Percentiles rank a stretch among this genome's conserved stretches.
Conservation (phyloP, 1,140 invertebrate species). For the Paralvinella palmiformis region DNA sequence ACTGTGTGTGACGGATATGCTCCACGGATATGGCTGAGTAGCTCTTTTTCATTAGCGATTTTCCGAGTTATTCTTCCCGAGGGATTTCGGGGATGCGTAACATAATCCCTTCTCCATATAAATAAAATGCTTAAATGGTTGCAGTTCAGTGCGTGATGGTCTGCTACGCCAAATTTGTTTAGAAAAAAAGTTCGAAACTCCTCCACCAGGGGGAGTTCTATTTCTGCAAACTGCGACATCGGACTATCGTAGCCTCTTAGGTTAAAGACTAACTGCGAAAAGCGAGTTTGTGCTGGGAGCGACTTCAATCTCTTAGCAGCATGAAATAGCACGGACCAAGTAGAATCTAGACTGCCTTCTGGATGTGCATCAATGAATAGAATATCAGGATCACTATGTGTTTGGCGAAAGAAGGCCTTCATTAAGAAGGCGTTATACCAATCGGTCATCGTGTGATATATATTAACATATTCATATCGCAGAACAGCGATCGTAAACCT, state of each 20-base stretch:
- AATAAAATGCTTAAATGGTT: slow-evolving; percentile 28
- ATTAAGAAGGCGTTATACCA: slow-evolving; percentile 41
- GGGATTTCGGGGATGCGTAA: slow-evolving; percentile 37
- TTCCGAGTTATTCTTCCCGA: slow-evolving; percentile 31
- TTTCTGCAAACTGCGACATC: slow-evolving; percentile 25
- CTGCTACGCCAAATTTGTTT: too few relatives aligned
- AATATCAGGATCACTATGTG: slow-evolving; percentile 27
- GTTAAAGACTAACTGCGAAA: too few relatives aligned
- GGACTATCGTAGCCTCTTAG: slow-evolving; percentile 38
- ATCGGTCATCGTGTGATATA: slow-evolving; percentile 47
- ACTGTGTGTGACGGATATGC: slow-evolving; percentile 10
- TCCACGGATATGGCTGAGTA: slow-evolving; percentile 18
- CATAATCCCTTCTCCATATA: slow-evolving; percentile 37
- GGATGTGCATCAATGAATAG: slow-evolving; percentile 38
- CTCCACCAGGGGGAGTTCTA: slow-evolving; percentile 30
- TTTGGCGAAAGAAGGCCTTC: slow-evolving; percentile 27
- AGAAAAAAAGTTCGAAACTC: slow-evolving; percentile 39
- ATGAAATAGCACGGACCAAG: slow-evolving; percentile 38
- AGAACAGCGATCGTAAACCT: slow-evolving; percentile 8
- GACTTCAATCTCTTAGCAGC: slow-evolving; percentile 6
- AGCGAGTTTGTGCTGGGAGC: slow-evolving; percentile 19
- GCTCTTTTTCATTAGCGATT: slow-evolving; percentile 35
- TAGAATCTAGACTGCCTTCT: slow-evolving; percentile 30
- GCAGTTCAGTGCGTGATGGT: slow-evolving; percentile 30
- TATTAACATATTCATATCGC: slow-evolving; percentile 43